phyloP scores from a whole-genome alignment of 2,888 invertebrate genomes.

The Rhagophthalmus giganteus region DNA sequence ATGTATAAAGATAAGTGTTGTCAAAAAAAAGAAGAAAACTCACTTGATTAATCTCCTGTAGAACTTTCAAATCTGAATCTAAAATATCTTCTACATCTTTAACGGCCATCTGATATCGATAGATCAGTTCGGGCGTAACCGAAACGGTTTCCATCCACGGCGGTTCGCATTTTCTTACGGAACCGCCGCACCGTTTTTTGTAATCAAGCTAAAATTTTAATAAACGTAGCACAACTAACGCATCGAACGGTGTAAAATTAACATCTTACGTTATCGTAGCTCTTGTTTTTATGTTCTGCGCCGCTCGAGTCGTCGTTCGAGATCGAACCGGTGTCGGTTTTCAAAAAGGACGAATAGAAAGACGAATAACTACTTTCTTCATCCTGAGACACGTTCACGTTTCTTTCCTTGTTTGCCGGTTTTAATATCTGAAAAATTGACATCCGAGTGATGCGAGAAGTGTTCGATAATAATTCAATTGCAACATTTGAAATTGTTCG shows the following conservation, averaged over 20 bases:
- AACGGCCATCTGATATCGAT: slow-evolving; percentile 66
- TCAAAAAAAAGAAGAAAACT: slow-evolving; percentile 16
- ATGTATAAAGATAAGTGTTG: neutral
- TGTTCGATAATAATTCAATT: too few relatives aligned
- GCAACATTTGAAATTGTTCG: too few relatives aligned
- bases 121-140: slow-evolving; percentile 69
- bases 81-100: slow-evolving; percentile 65
- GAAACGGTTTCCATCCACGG: slow-evolving; percentile 70
- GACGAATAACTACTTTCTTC: slow-evolving; percentile 71
- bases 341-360: slow-evolving; percentile 71
- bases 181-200: slow-evolving; percentile 55
- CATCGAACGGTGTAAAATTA: too few relatives aligned
- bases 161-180: slow-evolving; percentile 59
- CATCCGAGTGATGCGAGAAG: too few relatives aligned
- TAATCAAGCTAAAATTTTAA: too few relatives aligned
- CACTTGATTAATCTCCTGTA: slow-evolving; percentile 62
- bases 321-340: slow-evolving; percentile 62
- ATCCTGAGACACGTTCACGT: slow-evolving; percentile 35
- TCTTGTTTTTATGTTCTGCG: slow-evolving; percentile 41
- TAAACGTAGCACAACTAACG: too few relatives aligned
- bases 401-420: slow-evolving; percentile 9
- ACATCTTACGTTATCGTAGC: slow-evolving; percentile 44
- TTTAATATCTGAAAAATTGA: slow-evolving; percentile 15
- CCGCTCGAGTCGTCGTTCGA: slow-evolving; percentile 52
- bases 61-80: slow-evolving; percentile 61